These are phyloP conservation scores for Napeogenes inachia DNA, from an alignment of 2,888 invertebrate species.

Conservation along the genomic window DNA sequence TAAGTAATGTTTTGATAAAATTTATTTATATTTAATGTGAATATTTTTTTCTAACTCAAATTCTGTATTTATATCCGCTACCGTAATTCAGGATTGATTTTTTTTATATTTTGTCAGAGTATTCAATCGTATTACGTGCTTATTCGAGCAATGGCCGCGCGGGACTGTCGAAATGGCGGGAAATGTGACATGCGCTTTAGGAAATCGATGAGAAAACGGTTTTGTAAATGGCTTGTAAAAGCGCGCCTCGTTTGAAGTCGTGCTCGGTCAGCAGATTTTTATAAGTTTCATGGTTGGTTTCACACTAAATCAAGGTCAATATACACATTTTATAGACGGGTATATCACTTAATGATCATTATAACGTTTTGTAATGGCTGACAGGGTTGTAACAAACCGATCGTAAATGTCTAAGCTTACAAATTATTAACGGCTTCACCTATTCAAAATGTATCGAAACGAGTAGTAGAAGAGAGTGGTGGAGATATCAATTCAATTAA, in stretches of 20 bases:
- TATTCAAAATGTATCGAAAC: no score
- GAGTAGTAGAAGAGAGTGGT: no score
- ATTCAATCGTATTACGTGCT: conserved; percentile 32
- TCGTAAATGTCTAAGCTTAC: no score
- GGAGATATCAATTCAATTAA: no score
- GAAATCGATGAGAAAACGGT: conserved; percentile 63
- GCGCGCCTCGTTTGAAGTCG: conserved; percentile 40
- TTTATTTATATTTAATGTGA: conserved; percentile 7
- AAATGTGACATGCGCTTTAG: conserved; percentile 68
- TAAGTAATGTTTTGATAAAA: conserved; percentile 5
- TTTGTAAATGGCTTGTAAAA: conserved; percentile 34
- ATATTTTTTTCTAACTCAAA: conserved; percentile 7
- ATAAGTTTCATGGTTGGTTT: conserved; percentile 21
- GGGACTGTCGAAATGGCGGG: conserved; percentile 52
- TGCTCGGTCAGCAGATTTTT: conserved; percentile 23
- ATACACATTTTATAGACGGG: conserved; percentile 13
- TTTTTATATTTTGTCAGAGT: conserved; percentile 31
- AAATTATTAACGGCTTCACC: no score
- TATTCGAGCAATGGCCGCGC: conserved; percentile 38
- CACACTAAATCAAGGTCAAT: conserved; percentile 15
- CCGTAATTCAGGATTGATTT: conserved; percentile 28
- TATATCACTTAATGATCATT: not conserved
- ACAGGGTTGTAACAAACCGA: no score
- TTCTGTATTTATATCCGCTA: conserved; percentile 15
- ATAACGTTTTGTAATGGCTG: no score